Evolutionary conservation across 35 echinoderm and acorn worm genomes (phyloP).

Genomic region (Antedon bifida): DNA sequence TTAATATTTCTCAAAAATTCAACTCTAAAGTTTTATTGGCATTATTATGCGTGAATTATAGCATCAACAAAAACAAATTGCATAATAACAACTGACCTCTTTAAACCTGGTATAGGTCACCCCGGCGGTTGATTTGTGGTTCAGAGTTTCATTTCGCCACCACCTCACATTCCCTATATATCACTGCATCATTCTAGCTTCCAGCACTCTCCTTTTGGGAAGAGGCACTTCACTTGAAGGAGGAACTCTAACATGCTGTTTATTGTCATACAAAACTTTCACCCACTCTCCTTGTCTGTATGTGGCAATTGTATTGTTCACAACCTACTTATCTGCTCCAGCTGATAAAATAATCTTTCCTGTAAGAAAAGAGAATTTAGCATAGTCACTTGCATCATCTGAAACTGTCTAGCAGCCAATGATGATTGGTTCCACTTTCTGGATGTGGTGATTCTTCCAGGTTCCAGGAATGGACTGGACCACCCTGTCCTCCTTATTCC

Average conservation of each 20-base stretch:
- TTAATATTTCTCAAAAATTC: not conserved
- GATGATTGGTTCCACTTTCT: too few relatives aligned
- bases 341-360: too few relatives aligned
- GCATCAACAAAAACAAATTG: not conserved
- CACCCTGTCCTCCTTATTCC: too few relatives aligned
- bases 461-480: too few relatives aligned
- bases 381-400: too few relatives aligned
- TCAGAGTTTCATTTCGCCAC: constrained; percentile 3
- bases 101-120: constrained; percentile 27
- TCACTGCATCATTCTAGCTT: constrained; percentile 28
- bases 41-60: not conserved
- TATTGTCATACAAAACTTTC: constrained; percentile 20
- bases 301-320: not conserved
- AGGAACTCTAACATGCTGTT: constrained; percentile 17
- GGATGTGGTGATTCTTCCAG: too few relatives aligned
- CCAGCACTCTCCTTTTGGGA: constrained; percentile 29
- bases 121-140: constrained; percentile 19
- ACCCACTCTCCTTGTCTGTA: constrained; percentile 27
- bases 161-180: constrained; percentile 26
- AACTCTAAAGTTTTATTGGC: constrained; percentile 4
- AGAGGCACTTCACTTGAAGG: constrained; percentile 30
- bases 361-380: too few relatives aligned
- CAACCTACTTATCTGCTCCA: too few relatives aligned
- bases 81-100: constrained; percentile 13
- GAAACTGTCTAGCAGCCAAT: too few relatives aligned